phyloP scores from a whole-genome alignment of 2,888 invertebrate species.

The Frankliniella intonsa region DNA sequence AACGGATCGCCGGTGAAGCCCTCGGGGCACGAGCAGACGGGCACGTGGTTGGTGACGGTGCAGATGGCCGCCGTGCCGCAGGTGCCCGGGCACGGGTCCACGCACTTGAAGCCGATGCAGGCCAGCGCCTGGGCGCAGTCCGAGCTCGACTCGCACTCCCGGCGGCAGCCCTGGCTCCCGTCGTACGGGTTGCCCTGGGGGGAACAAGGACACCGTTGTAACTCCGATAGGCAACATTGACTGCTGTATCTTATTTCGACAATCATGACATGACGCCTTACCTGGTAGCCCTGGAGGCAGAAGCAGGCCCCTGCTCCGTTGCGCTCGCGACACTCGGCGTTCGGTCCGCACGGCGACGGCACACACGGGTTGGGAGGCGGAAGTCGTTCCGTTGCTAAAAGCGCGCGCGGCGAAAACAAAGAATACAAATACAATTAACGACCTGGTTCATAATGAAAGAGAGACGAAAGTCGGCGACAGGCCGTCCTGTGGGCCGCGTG shows the following conservation, averaged over 20 bases:
- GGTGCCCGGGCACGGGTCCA: slow-evolving; percentile 77
- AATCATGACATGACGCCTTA: slow-evolving; percentile 72
- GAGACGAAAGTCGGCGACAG: not conserved
- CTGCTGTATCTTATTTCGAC: too few relatives aligned
- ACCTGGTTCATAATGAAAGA: not conserved
- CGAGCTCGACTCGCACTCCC: slow-evolving; percentile 73
- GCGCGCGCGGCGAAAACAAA: not conserved
- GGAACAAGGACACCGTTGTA: too few relatives aligned
- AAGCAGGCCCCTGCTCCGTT: slow-evolving; percentile 82
- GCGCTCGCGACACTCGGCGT: slow-evolving; percentile 75
- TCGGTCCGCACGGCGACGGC: slow-evolving; percentile 80
- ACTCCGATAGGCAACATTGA: too few relatives aligned
- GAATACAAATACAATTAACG: slow-evolving; percentile 21
- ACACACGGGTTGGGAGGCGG: slow-evolving; percentile 67
- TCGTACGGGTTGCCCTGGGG: slow-evolving; percentile 37
- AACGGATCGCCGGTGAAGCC: slow-evolving; percentile 80
- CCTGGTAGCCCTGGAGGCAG: slow-evolving; percentile 72
- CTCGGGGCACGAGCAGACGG: slow-evolving; percentile 67
- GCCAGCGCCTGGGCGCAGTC: slow-evolving; percentile 69
- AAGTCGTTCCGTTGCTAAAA: slow-evolving; percentile 58
- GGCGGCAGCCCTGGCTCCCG: slow-evolving; percentile 52
- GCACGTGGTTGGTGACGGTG: slow-evolving; percentile 71
- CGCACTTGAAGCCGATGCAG: slow-evolving; percentile 77
- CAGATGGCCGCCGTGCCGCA: slow-evolving; percentile 79
- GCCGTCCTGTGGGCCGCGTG: too few relatives aligned